Percentiles rank a stretch among this genome's conserved stretches.
Evolutionary conservation across 2,113 vertebrate genomes (phyloP).

Genomic region (Rattus norvegicus): DNA sequence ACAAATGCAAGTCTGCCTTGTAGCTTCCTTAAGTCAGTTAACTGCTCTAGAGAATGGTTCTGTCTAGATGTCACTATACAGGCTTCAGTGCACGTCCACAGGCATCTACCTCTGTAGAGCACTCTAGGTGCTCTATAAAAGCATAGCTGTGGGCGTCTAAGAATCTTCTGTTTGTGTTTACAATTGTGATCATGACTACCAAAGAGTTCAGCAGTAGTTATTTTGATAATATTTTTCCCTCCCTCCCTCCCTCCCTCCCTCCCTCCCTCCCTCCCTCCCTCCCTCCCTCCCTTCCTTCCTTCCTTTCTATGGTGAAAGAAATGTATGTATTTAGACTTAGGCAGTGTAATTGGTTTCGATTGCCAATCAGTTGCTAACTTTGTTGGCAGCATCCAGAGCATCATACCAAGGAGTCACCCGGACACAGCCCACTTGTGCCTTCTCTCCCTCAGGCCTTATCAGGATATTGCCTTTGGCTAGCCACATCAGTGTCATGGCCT

Average conservation of each 20-base stretch:
- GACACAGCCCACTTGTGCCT: not conserved
- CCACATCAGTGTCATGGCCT: not conserved
- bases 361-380: not conserved
- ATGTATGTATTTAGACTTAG: not conserved
- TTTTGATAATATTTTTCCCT: not conserved
- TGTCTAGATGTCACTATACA: not conserved
- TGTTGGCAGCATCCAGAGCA: not conserved
- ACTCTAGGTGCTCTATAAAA: not conserved
- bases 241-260: not conserved
- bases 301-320: not conserved
- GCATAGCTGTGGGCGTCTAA: not conserved
- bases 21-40: not conserved
- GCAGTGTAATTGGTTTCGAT: not conserved
- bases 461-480: not conserved
- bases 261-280: no score
- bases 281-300: not conserved
- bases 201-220: not conserved
- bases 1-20: not conserved
- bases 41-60: not conserved
- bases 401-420: not conserved
- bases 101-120: not conserved
- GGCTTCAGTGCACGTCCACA: not conserved
- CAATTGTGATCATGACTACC: not conserved
- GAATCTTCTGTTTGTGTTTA: conserved; percentile 12
- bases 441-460: not conserved